phyloP scores from a whole-genome alignment of 2,888 invertebrate genomes.

The Allacma fusca region DNA sequence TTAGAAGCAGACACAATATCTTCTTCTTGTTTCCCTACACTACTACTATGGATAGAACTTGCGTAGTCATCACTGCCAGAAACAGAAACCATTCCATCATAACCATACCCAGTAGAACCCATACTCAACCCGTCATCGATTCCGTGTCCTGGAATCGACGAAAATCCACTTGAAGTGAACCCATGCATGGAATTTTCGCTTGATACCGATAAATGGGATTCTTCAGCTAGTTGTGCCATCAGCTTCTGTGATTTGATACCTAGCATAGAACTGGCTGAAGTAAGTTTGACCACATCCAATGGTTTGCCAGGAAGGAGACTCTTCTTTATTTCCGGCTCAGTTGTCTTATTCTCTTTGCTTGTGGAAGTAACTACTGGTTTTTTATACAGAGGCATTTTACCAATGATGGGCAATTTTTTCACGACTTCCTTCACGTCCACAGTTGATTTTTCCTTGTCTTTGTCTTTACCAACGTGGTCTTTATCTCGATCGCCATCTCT shows the following conservation, averaged over 20 bases:
- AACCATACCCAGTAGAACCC: constrained; percentile 38
- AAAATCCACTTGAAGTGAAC: not conserved
- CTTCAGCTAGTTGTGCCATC: not conserved
- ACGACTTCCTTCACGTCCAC: constrained; percentile 54
- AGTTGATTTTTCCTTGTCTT: constrained; percentile 44
- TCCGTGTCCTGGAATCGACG: not conserved
- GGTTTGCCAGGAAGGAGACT: not conserved
- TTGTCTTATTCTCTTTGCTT: not conserved
- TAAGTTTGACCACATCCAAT: not conserved
- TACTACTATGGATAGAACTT: constrained; percentile 26
- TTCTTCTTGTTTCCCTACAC: constrained; percentile 25
- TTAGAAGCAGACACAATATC: constrained; percentile 16
- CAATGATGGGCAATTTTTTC: constrained; percentile 60
- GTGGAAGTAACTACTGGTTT: constrained; percentile 44
- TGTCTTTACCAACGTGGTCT: constrained; percentile 44
- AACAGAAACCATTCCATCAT: constrained; percentile 17
- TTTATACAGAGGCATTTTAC: constrained; percentile 61
- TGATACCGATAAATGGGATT: constrained; percentile 25
- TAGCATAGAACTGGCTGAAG: not conserved
- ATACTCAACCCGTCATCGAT: not conserved
- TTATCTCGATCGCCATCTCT: constrained; percentile 39
- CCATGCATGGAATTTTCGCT: constrained; percentile 47
- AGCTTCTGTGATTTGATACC: not conserved
- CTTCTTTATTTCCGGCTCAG: constrained; percentile 11
- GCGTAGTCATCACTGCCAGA: constrained; percentile 32